Conservation (phyloP, 2,113 vertebrate species). For the Onychostoma macrolepis region DNA sequence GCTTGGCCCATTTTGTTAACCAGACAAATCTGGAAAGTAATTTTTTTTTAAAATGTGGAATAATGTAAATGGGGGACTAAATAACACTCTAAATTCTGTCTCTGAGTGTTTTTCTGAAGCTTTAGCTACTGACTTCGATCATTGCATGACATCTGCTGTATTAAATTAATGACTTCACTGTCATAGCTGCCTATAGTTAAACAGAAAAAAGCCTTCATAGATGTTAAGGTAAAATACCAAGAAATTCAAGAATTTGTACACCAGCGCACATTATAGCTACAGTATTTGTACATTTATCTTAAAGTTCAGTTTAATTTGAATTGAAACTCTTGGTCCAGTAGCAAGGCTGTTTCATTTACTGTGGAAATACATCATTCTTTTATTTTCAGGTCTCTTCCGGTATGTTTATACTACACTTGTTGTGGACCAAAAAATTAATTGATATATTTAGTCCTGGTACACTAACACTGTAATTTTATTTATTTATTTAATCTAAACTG, state of each 20-base stretch:
- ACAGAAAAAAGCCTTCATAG: background rate
- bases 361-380: background rate
- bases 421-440: too few relatives aligned
- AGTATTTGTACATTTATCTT: background rate
- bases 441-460: too few relatives aligned
- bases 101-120: background rate
- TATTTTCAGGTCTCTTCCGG: background rate
- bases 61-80: background rate
- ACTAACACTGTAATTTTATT: too few relatives aligned
- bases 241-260: background rate
- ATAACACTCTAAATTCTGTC: background rate
- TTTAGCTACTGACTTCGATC: background rate
- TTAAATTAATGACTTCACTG: background rate
- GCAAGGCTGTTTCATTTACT: background rate
- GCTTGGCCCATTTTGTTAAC: slow-evolving; percentile 52
- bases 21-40: background rate
- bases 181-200: background rate
- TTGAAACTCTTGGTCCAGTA: background rate
- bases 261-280: background rate
- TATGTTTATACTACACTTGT: background rate
- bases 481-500: too few relatives aligned
- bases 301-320: background rate
- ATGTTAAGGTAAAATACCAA: background rate
- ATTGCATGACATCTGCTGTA: background rate
- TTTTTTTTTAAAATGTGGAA: background rate